Conservation (phyloP, 1,140 invertebrate species). For the Heliconius hewitsoni region DNA sequence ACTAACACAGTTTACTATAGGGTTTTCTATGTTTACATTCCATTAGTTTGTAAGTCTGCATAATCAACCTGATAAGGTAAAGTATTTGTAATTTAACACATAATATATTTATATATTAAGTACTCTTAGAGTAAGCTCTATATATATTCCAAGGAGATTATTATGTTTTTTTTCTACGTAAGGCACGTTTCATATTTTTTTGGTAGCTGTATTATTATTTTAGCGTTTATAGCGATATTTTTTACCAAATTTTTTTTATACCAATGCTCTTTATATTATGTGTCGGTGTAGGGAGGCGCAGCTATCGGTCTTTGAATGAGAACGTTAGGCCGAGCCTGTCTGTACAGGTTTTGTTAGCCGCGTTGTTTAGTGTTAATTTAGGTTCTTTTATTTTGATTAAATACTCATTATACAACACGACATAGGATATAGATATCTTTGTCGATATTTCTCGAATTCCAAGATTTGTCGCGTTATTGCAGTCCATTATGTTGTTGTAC, state of each 20-base stretch:
- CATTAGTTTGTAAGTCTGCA: constrained; percentile 64
- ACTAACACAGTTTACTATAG: constrained; percentile 66
- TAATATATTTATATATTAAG: constrained; percentile 44
- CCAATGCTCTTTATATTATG: constrained; percentile 71
- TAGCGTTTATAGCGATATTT: constrained; percentile 61
- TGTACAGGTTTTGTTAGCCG: not conserved
- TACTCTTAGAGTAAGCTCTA: constrained; percentile 48
- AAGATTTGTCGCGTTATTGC: not conserved
- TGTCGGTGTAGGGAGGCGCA: constrained; percentile 41
- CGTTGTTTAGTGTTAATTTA: constrained; percentile 5
- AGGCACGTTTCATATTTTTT: constrained; percentile 57
- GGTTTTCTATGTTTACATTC: constrained; percentile 65
- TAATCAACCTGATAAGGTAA: constrained; percentile 59
- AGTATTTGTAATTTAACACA: constrained; percentile 48
- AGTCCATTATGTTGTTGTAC: not conserved
- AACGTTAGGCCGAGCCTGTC: not conserved
- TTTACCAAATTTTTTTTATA: constrained; percentile 79
- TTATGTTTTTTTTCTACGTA: constrained; percentile 54
- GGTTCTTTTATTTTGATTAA: constrained; percentile 3
- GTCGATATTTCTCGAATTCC: not conserved
- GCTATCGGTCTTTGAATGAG: constrained; percentile 25
- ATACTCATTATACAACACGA: not conserved
- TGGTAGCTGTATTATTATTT: constrained; percentile 67
- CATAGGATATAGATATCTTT: not conserved
- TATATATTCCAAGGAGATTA: constrained; percentile 56